Evolutionary conservation across 2,888 invertebrate genomes (phyloP).

Genomic region (Yponomeuta plumbellus): DNA sequence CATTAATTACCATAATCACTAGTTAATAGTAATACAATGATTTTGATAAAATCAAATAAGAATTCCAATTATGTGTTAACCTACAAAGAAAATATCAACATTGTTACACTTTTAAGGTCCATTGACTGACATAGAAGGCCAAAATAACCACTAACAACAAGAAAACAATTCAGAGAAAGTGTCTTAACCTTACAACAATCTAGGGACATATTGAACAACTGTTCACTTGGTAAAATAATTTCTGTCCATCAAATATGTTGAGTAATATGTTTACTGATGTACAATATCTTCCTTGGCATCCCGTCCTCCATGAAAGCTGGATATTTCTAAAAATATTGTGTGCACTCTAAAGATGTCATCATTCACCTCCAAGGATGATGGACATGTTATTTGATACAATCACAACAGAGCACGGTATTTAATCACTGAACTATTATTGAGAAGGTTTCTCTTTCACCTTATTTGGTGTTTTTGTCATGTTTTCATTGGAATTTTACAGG

Average conservation of each 20-base stretch:
- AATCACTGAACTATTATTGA: neutral
- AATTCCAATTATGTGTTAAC: no score
- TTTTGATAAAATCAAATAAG: no score
- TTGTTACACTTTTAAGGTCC: neutral
- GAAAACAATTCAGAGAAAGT: conserved; percentile 2
- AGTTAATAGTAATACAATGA: no score
- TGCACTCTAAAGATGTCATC: conserved; percentile 67
- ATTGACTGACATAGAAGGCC: neutral
- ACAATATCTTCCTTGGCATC: conserved; percentile 51
- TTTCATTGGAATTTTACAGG: conserved; percentile 44
- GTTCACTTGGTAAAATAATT: neutral
- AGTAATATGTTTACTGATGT: conserved; percentile 34
- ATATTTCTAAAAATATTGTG: conserved; percentile 74
- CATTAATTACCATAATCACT: no score
- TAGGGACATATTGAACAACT: no score
- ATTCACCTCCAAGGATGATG: conserved; percentile 38
- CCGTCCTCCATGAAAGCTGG: conserved; percentile 65
- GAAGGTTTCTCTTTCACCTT: conserved; percentile 9
- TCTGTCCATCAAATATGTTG: conserved; percentile 21
- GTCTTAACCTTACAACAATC: neutral
- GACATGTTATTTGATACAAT: conserved; percentile 19
- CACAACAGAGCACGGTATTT: conserved; percentile 22
- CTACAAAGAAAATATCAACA: neutral
- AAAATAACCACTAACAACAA: neutral
- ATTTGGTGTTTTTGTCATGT: neutral